phyloP scores from a whole-genome alignment of 2,797 vertebrate species.

The Hipposideros larvatus region DNA sequence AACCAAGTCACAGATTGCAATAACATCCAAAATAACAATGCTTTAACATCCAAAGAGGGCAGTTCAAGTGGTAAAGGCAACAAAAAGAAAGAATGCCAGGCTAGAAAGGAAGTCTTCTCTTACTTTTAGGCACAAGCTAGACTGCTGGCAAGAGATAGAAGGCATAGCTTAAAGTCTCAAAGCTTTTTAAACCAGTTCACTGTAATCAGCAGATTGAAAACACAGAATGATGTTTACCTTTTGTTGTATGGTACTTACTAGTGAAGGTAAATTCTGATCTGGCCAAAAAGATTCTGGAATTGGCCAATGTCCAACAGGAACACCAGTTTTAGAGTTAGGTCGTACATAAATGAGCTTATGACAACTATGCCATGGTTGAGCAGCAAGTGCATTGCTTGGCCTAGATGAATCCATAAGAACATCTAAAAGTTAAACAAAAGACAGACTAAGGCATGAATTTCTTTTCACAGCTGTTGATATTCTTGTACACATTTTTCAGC shows the following conservation, averaged over 20 bases:
- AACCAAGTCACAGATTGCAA: conserved; percentile 37
- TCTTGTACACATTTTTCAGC: conserved; percentile 40
- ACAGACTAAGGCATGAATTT: conserved; percentile 69
- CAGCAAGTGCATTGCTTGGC: conserved; percentile 91
- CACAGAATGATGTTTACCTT: conserved; percentile 56
- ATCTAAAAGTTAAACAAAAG: conserved; percentile 90
- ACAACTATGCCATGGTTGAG: conserved; percentile 97
- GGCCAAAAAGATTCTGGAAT: conserved; percentile 99
- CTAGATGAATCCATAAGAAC: conserved; percentile 92
- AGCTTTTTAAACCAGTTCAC: conserved; percentile 18
- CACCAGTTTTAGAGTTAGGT: conserved; percentile 97
- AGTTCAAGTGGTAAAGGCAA: conserved; percentile 11
- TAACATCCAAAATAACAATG: background rate
- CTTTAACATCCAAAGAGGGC: conserved; percentile 29
- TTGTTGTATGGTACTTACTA: conserved; percentile 91
- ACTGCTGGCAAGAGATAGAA: conserved; percentile 22
- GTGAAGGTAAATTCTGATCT: conserved; percentile 97
- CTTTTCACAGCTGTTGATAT: conserved; percentile 56
- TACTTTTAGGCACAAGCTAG: conserved; percentile 6
- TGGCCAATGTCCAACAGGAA: conserved; percentile 98
- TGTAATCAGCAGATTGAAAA: conserved; percentile 60
- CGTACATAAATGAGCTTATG: conserved; percentile 99
- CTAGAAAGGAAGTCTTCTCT: conserved; percentile 1
- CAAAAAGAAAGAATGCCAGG: background rate
- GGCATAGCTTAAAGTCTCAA: background rate